Evolutionary conservation across 2,888 invertebrate species (phyloP).

Genomic region (Ormyrus labotus): DNA sequence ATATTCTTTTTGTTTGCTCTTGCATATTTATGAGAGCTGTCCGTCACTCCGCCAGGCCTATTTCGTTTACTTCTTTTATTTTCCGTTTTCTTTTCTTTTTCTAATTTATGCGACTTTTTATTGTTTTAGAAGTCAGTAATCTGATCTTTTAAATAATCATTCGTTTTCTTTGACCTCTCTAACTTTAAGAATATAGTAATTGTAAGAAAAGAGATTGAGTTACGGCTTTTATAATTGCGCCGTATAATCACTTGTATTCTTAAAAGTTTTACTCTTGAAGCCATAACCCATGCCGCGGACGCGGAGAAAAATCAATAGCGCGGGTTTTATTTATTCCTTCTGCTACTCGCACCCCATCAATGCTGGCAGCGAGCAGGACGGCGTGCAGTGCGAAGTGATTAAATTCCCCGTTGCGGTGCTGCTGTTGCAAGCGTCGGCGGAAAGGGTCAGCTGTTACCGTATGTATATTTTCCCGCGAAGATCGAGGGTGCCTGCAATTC

Average conservation of each 20-base stretch:
- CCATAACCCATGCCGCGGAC: neutral
- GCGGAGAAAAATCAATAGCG: neutral
- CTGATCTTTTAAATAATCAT: no score
- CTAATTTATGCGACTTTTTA: no score
- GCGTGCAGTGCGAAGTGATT: constrained; percentile 63
- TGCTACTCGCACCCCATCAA: no score
- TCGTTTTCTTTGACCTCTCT: no score
- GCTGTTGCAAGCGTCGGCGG: no score
- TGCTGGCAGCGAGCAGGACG: neutral
- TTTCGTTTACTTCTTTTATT: neutral
- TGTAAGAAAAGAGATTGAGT: neutral
- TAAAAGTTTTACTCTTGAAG: neutral
- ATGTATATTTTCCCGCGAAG: no score
- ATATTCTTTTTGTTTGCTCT: constrained; percentile 62
- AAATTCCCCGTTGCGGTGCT: constrained; percentile 62
- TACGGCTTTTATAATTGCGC: neutral
- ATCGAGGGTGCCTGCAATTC: no score
- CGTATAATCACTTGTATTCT: neutral
- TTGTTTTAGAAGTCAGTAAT: no score
- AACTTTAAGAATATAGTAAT: neutral
- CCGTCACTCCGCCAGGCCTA: neutral
- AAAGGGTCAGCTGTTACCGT: no score
- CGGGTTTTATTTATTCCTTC: no score
- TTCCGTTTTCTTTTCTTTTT: no score
- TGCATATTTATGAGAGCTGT: neutral